A percentile compares a stretch with the other conserved stretches of the same genome.
These are phyloP conservation scores for Megalopta genalis DNA, from an alignment of 1,140 invertebrate genomes.

Conservation along the genomic window DNA sequence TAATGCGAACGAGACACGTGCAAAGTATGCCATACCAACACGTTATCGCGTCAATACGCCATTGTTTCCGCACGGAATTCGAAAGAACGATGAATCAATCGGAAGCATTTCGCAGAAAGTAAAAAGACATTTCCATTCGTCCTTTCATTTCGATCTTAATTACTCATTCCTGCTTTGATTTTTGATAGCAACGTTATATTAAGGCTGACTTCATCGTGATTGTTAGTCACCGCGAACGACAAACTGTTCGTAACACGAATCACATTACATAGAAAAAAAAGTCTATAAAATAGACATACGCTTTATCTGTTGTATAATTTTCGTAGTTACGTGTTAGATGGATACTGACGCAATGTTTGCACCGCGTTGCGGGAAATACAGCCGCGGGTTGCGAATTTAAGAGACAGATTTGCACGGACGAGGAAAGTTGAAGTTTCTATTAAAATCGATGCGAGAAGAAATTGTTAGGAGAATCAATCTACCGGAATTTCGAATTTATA, in stretches of 20 bases:
- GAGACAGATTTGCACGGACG: too few species aligned
- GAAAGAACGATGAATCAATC: neutral
- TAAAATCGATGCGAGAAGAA: too few species aligned
- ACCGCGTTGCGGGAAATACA: too few species aligned
- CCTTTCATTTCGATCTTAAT: neutral
- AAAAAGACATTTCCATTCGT: neutral
- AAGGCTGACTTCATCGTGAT: slow-evolving; percentile 9
- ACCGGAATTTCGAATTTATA: too few species aligned
- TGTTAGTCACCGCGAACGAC: neutral
- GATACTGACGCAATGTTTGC: too few species aligned
- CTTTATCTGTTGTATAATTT: too few species aligned
- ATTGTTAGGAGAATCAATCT: too few species aligned
- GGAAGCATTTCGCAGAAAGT: neutral
- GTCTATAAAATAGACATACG: too few species aligned
- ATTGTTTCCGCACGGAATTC: neutral
- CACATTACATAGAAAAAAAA: neutral
- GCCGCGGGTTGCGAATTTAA: too few species aligned
- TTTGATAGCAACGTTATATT: neutral
- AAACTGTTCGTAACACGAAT: neutral
- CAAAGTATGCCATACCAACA: neutral
- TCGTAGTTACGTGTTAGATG: too few species aligned
- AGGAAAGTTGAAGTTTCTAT: too few species aligned
- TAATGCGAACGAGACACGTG: neutral
- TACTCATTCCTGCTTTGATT: neutral
- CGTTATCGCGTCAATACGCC: neutral